Conservation (phyloP, 2,113 vertebrate species). For the Leptobrachium leishanense region DNA sequence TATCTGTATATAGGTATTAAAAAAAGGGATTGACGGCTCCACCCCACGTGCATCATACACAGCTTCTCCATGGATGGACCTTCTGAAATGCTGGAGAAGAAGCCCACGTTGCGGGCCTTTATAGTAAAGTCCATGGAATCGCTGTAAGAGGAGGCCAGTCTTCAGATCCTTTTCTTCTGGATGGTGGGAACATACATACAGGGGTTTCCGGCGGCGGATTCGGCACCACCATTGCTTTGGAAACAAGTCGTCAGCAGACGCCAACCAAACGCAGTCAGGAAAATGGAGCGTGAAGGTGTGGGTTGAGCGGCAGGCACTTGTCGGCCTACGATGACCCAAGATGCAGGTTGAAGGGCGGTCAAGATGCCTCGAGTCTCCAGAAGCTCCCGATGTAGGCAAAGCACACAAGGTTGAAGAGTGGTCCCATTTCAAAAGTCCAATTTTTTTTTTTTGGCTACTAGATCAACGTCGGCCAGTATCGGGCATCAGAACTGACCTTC, state of each 20-base stretch:
- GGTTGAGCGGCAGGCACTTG: slow-evolving; percentile 36
- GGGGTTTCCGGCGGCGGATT: too few species aligned
- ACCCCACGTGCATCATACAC: too few species aligned
- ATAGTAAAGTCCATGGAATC: not conserved
- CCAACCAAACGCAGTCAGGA: not conserved
- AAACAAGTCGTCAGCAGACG: slow-evolving; percentile 12
- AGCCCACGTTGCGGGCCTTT: not conserved
- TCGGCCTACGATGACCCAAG: slow-evolving; percentile 31
- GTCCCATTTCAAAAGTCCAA: slow-evolving; percentile 10
- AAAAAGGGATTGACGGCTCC: not conserved
- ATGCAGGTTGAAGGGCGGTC: slow-evolving; percentile 22
- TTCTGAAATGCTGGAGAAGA: too few species aligned
- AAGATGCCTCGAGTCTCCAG: slow-evolving; percentile 11
- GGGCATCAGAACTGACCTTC: slow-evolving; percentile 18
- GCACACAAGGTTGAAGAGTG: slow-evolving; percentile 42
- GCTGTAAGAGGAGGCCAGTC: too few species aligned
- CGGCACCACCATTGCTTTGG: slow-evolving; percentile 27
- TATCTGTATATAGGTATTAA: too few species aligned
- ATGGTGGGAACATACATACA: not conserved
- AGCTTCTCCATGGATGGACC: too few species aligned
- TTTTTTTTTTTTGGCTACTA: slow-evolving; percentile 40
- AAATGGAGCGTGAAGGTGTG: slow-evolving; percentile 1
- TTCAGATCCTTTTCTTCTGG: not conserved
- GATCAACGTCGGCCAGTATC: slow-evolving; percentile 13
- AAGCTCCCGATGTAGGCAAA: slow-evolving; percentile 14